phyloP scores from a whole-genome alignment of 2,797 vertebrate species.

The Enteromius fasciolatus region DNA sequence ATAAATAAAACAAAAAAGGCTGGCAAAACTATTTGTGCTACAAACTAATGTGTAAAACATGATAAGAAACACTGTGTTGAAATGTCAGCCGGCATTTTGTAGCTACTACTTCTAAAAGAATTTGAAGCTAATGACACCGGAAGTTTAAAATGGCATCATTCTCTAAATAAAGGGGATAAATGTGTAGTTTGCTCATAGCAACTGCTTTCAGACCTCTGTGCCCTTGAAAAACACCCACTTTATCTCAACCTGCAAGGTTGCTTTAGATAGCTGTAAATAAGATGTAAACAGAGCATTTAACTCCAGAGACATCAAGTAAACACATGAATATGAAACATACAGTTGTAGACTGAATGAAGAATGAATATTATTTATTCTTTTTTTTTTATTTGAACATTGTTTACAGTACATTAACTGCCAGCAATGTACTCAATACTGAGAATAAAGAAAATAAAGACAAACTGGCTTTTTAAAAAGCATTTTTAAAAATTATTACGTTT shows the following conservation, averaged over 20 bases:
- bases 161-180: background rate
- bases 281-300: background rate
- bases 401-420: slow-evolving; percentile 81
- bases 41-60: background rate
- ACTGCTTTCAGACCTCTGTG: background rate
- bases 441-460: slow-evolving; percentile 79
- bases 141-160: background rate
- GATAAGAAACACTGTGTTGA: background rate
- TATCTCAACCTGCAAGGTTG: background rate
- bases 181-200: background rate
- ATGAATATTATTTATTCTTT: slow-evolving; percentile 61
- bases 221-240: background rate
- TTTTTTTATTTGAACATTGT: slow-evolving; percentile 81
- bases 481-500: slow-evolving; percentile 80
- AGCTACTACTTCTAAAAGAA: background rate
- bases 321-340: background rate
- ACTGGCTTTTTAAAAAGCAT: slow-evolving; percentile 80
- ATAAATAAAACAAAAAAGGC: no score
- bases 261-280: background rate
- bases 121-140: background rate
- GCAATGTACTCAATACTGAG: slow-evolving; percentile 80
- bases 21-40: background rate
- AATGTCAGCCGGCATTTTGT: background rate
- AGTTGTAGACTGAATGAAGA: background rate
- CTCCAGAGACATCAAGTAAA: background rate